These are phyloP conservation scores for Myrmecobius fasciatus DNA, from an alignment of 2,113 vertebrate genomes.

Conservation along the genomic window DNA sequence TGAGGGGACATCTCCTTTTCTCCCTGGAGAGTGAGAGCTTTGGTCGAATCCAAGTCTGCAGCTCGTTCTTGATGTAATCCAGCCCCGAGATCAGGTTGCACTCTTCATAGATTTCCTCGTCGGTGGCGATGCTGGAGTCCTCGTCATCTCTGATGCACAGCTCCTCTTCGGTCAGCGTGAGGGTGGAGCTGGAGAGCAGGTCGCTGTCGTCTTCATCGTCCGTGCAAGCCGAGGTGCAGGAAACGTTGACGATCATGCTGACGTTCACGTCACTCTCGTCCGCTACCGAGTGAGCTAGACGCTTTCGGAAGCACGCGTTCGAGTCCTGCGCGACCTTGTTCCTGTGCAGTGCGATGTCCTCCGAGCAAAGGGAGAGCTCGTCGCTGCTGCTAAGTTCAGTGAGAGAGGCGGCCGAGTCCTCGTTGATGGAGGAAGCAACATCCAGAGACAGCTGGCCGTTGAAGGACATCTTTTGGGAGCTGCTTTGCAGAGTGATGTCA, in stretches of 20 bases:
- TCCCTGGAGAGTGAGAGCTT: conserved; percentile 86
- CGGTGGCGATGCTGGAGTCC: conserved; percentile 90
- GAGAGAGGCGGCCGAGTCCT: conserved; percentile 92
- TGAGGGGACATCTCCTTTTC: conserved; percentile 87
- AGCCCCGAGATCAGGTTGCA: conserved; percentile 89
- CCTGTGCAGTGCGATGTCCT: conserved; percentile 90
- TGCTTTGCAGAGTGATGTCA: conserved; percentile 92
- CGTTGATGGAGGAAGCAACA: conserved; percentile 89
- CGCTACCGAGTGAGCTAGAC: conserved; percentile 84
- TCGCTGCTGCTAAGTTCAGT: conserved; percentile 95
- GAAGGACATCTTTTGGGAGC: conserved; percentile 86
- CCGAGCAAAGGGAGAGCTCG: conserved; percentile 93
- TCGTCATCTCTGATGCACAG: conserved; percentile 92
- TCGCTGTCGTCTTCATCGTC: conserved; percentile 98
- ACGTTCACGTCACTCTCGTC: conserved; percentile 93
- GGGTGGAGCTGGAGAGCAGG: conserved; percentile 97
- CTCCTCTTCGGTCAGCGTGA: conserved; percentile 98
- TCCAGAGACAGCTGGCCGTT: conserved; percentile 81
- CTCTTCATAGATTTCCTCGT: conserved; percentile 93
- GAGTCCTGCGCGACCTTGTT: conserved; percentile 87
- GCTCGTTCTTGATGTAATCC: conserved; percentile 94
- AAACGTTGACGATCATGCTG: conserved; percentile 99
- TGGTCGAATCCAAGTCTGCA: conserved; percentile 93
- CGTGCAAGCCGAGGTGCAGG: conserved; percentile 95
- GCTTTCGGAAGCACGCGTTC: conserved; percentile 89